A percentile compares a stretch with the other conserved stretches of the same genome.
phyloP scores from a whole-genome alignment of 53 echinoderm and acorn worm genomes.

The Echinometra lucunter region DNA sequence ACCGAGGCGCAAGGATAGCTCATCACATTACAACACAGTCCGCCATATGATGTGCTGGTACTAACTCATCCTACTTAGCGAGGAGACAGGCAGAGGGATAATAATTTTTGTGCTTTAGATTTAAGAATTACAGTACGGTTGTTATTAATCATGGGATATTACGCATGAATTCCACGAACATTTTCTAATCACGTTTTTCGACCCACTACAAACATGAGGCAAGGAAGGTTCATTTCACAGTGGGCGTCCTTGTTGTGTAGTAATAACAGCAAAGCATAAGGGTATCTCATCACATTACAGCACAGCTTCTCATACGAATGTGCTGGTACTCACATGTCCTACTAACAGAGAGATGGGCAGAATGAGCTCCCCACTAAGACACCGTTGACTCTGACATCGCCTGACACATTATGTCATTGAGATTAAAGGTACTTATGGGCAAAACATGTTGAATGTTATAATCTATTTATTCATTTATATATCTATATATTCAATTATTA shows the following conservation, averaged over 20 bases:
- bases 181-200: not conserved
- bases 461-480: no score
- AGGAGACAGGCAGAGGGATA: no score
- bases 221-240: slow-evolving; percentile 9
- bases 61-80: no score
- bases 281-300: slow-evolving; percentile 20
- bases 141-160: no score
- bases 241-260: slow-evolving; percentile 14
- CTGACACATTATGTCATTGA: slow-evolving; percentile 43
- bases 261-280: slow-evolving; percentile 34
- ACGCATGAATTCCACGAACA: not conserved
- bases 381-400: not conserved
- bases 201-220: not conserved
- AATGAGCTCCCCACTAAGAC: slow-evolving; percentile 8
- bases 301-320: not conserved
- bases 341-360: not conserved
- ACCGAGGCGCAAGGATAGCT: no score
- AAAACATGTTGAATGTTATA: no score
- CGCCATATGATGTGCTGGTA: no score
- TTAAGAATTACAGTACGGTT: not conserved
- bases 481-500: no score
- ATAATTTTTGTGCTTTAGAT: no score
- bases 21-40: no score
- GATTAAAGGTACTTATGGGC: slow-evolving; percentile 19
- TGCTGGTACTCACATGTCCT: not conserved